Percentiles rank a stretch among this genome's conserved stretches.
phyloP scores from a whole-genome alignment of 2,113 vertebrate species.

The Bos javanicus region DNA sequence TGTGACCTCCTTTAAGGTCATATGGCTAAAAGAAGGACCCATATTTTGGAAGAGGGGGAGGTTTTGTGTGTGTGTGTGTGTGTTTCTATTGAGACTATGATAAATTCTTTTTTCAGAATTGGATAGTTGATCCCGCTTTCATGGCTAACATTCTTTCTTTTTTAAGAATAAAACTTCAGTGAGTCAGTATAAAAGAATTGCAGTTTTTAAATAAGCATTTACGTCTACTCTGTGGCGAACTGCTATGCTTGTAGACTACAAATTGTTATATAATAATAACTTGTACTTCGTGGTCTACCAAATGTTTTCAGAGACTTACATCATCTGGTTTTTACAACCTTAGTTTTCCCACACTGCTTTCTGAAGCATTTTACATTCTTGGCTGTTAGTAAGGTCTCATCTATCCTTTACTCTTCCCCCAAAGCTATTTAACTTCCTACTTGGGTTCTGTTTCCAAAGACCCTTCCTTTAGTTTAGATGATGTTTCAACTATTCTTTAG shows the following conservation, averaged over 20 bases:
- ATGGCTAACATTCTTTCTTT: slow-evolving; percentile 60
- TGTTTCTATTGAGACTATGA: not conserved
- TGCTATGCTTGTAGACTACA: slow-evolving; percentile 48
- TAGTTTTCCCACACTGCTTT: not conserved
- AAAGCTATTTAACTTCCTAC: not conserved
- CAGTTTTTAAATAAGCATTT: slow-evolving; percentile 72
- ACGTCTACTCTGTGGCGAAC: slow-evolving; percentile 31
- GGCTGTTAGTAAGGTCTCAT: slow-evolving; percentile 21
- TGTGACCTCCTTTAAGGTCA: slow-evolving; percentile 44
- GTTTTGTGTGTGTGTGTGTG: not conserved
- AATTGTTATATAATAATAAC: slow-evolving; percentile 66
- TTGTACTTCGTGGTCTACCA: slow-evolving; percentile 46
- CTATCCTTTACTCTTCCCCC: not conserved
- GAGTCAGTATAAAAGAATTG: slow-evolving; percentile 72
- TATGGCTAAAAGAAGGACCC: slow-evolving; percentile 47
- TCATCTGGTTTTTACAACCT: not conserved
- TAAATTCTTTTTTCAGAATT: slow-evolving; percentile 67
- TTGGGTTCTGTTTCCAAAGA: slow-evolving; percentile 1
- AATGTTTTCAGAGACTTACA: slow-evolving; percentile 37
- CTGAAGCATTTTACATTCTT: slow-evolving; percentile 6
- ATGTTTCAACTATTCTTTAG: not conserved
- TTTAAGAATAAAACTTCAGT: slow-evolving; percentile 68
- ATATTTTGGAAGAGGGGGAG: slow-evolving; percentile 22
- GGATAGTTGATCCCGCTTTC: slow-evolving; percentile 48
- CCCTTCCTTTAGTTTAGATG: not conserved